Conservation (phyloP, 2,113 vertebrate genomes). For the Morone saxatilis region DNA sequence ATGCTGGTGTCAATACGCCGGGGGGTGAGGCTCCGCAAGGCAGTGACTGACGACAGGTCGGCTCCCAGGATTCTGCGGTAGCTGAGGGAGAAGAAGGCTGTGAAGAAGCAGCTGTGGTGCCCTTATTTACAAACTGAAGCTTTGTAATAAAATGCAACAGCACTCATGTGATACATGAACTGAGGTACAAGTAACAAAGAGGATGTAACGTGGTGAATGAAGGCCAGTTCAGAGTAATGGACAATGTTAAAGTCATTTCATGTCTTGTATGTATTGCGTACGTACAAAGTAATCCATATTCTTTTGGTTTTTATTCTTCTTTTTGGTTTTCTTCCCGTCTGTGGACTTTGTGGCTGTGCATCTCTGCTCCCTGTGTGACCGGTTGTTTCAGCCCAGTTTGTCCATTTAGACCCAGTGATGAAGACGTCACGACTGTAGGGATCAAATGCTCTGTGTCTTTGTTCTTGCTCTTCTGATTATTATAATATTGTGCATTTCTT, state of each 20-base stretch:
- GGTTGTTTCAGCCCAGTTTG: slow-evolving; percentile 47
- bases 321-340: slow-evolving; percentile 43
- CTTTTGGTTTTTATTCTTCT: slow-evolving; percentile 55
- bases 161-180: slow-evolving; percentile 56
- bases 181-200: slow-evolving; percentile 55
- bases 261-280: slow-evolving; percentile 69
- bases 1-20: slow-evolving; percentile 96
- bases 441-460: slow-evolving; percentile 52
- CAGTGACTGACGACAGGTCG: slow-evolving; percentile 94
- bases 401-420: slow-evolving; percentile 42
- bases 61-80: slow-evolving; percentile 93
- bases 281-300: slow-evolving; percentile 71
- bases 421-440: slow-evolving; percentile 20
- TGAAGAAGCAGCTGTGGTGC: slow-evolving; percentile 29
- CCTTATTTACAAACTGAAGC: slow-evolving; percentile 52
- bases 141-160: slow-evolving; percentile 54
- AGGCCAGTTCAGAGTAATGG: slow-evolving; percentile 58
- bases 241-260: slow-evolving; percentile 53
- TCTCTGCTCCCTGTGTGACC: slow-evolving; percentile 58
- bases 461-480: slow-evolving; percentile 70
- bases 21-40: slow-evolving; percentile 94
- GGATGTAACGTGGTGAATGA: slow-evolving; percentile 40
- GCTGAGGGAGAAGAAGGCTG: slow-evolving; percentile 41
- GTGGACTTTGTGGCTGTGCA: slow-evolving; percentile 58
- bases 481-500: slow-evolving; percentile 67